These are phyloP conservation scores for Pygmarrhopalites habei DNA, from an alignment of 1,140 invertebrate genomes.

Conservation along the genomic window DNA sequence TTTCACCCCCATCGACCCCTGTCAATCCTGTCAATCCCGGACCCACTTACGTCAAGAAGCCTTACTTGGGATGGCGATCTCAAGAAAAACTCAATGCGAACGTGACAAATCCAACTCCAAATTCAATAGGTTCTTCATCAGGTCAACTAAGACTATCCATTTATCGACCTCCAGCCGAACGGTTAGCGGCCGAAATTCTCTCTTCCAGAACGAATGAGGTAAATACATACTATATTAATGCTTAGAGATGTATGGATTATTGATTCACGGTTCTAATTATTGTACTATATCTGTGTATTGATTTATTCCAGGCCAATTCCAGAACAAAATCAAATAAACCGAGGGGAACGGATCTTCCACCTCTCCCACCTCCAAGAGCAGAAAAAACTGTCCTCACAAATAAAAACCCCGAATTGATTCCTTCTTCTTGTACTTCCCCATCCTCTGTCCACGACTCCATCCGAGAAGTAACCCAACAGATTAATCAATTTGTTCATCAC, in stretches of 20 bases:
- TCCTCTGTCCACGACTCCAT: slow-evolving; percentile 37
- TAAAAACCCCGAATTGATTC: background rate
- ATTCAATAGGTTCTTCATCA: slow-evolving; percentile 1
- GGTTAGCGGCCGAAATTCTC: slow-evolving; percentile 32
- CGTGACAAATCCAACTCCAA: too few species aligned
- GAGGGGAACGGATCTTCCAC: slow-evolving; percentile 25
- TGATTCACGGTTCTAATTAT: too few species aligned
- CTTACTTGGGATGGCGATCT: slow-evolving; percentile 82
- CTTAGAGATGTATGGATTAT: too few species aligned
- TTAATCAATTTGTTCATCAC: slow-evolving; percentile 31
- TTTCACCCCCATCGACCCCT: slow-evolving; percentile 49
- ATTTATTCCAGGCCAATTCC: too few species aligned
- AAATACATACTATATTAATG: too few species aligned
- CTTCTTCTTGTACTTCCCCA: background rate
- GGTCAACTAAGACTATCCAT: slow-evolving; percentile 18
- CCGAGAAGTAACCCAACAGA: slow-evolving; percentile 36
- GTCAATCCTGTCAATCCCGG: slow-evolving; percentile 51
- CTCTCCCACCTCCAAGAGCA: slow-evolving; percentile 31
- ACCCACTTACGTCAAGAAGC: slow-evolving; percentile 58
- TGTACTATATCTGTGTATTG: too few species aligned
- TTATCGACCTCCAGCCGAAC: slow-evolving; percentile 31
- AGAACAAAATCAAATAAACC: slow-evolving; percentile 13
- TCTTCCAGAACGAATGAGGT: too few species aligned
- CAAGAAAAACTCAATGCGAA: slow-evolving; percentile 62
- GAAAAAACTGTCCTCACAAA: slow-evolving; percentile 27